Evolutionary conservation across 2,113 vertebrate genomes (phyloP).

Genomic region (Argyrosomus japonicus): DNA sequence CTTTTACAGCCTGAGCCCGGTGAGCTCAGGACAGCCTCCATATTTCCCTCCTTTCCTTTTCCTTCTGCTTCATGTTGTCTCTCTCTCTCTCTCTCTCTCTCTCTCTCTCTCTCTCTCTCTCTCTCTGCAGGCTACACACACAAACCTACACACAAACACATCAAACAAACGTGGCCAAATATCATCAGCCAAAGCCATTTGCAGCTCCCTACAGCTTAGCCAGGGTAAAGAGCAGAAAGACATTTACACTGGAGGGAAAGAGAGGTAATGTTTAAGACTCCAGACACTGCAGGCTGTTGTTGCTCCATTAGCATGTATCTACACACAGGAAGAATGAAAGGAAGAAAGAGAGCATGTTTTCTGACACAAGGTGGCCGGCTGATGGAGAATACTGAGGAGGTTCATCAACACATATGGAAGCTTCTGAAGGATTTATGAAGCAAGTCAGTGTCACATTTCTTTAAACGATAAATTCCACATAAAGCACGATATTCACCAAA

Average conservation of each 20-base stretch:
- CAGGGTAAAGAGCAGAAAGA: slow-evolving; percentile 37
- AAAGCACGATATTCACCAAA: no score
- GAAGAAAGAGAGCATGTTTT: neutral
- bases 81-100: no score
- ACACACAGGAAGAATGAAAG: neutral
- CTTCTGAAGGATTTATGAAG: no score
- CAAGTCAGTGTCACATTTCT: no score
- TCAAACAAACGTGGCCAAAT: slow-evolving; percentile 44
- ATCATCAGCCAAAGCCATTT: slow-evolving; percentile 32
- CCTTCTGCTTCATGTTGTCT: neutral
- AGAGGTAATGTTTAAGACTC: slow-evolving; percentile 32
- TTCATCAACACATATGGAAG: neutral
- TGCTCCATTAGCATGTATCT: slow-evolving; percentile 13
- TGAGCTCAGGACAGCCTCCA: neutral
- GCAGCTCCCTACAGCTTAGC: slow-evolving; percentile 38
- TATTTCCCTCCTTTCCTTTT: neutral
- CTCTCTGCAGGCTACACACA: slow-evolving; percentile 6
- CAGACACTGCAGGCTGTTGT: slow-evolving; percentile 40
- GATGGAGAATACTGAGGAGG: neutral
- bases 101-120: neutral
- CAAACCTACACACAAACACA: slow-evolving; percentile 11
- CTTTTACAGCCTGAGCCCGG: neutral
- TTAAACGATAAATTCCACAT: no score
- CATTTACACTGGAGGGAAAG: slow-evolving; percentile 31
- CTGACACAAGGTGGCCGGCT: neutral